These are phyloP conservation scores for Tethea ocularis DNA, from an alignment of 2,888 invertebrate genomes.

Conservation along the genomic window DNA sequence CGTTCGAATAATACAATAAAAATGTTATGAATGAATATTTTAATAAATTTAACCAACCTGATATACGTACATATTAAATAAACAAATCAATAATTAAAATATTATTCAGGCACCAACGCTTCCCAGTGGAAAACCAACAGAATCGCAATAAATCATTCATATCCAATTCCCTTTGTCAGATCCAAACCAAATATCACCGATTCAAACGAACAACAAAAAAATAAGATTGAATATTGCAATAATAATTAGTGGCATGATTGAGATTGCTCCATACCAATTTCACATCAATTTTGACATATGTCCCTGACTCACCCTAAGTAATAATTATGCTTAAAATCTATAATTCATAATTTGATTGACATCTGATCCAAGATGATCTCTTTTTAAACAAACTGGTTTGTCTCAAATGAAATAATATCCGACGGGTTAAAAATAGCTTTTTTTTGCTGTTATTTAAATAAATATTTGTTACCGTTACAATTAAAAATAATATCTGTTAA, in stretches of 20 bases:
- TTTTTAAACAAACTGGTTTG: conserved; percentile 60
- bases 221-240: conserved; percentile 54
- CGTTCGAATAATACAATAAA: background rate
- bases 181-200: conserved; percentile 53
- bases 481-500: background rate
- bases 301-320: conserved; percentile 38
- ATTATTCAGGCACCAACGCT: conserved; percentile 70
- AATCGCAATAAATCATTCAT: conserved; percentile 70
- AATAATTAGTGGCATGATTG: conserved; percentile 64
- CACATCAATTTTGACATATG: conserved; percentile 45
- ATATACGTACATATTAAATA: conserved; percentile 33
- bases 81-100: conserved; percentile 55
- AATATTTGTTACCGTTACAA: background rate
- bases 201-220: conserved; percentile 46
- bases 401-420: conserved; percentile 55
- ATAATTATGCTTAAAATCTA: conserved; percentile 47
- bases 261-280: conserved; percentile 55
- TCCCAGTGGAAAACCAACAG: conserved; percentile 70
- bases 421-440: conserved; percentile 23
- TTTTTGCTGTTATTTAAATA: conserved; percentile 11
- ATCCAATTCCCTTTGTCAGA: conserved; percentile 56
- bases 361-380: conserved; percentile 45
- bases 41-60: conserved; percentile 10
- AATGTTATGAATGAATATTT: conserved; percentile 13
- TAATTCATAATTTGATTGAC: conserved; percentile 73